These are phyloP conservation scores for Coccyzus lansbergi DNA, from an alignment of 2,797 vertebrate genomes.

Conservation along the genomic window DNA sequence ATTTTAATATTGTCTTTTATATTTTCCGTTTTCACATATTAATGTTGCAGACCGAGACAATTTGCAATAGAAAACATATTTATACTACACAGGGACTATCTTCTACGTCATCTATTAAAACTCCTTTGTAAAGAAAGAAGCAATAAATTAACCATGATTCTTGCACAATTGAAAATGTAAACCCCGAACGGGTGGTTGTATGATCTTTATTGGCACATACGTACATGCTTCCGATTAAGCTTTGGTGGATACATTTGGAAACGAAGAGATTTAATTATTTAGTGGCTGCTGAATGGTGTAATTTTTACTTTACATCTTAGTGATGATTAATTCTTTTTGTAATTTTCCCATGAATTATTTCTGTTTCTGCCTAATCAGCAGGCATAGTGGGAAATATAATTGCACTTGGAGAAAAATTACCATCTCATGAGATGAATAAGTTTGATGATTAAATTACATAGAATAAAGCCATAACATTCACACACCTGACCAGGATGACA, in stretches of 20 bases:
- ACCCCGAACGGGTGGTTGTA: neutral
- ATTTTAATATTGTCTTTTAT: neutral
- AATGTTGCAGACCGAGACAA: neutral
- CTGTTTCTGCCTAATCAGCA: conserved; percentile 87
- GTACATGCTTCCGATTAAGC: neutral
- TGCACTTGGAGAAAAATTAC: conserved; percentile 87
- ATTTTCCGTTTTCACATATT: conserved; percentile 23
- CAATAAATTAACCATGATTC: neutral
- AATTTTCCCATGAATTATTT: conserved; percentile 90
- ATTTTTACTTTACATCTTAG: conserved; percentile 65
- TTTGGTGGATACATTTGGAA: conserved; percentile 73
- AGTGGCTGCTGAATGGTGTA: conserved; percentile 79
- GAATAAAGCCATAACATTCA: conserved; percentile 85
- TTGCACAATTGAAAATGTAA: conserved; percentile 25
- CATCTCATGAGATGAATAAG: conserved; percentile 85
- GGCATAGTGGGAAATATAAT: conserved; percentile 84
- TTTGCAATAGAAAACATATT: conserved; percentile 21
- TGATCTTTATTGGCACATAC: conserved; percentile 12
- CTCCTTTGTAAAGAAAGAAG: conserved; percentile 12
- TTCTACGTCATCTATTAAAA: conserved; percentile 1
- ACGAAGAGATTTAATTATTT: conserved; percentile 90
- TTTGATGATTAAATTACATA: conserved; percentile 87
- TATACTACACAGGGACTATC: neutral
- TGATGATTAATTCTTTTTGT: conserved; percentile 89
- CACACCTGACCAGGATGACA: conserved; percentile 35